phyloP scores from a whole-genome alignment of 2,797 vertebrate genomes.

The Coluber constrictor region DNA sequence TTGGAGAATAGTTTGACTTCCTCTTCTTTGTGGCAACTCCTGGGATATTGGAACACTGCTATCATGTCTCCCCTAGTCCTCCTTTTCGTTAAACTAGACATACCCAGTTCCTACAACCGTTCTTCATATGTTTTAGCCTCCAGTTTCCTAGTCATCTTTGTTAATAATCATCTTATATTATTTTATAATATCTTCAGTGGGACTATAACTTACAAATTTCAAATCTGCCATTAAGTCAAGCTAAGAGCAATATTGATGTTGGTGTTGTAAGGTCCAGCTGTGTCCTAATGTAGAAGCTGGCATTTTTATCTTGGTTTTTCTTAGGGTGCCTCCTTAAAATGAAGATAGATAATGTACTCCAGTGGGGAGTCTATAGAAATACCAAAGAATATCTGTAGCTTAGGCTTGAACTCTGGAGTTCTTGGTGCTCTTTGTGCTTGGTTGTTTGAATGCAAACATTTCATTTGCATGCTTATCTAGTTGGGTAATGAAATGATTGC shows the following conservation, averaged over 20 bases:
- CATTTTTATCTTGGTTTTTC: constrained; percentile 3
- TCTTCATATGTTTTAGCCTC: too few relatives aligned
- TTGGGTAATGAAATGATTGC: neutral
- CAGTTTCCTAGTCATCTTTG: too few relatives aligned
- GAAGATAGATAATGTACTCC: neutral
- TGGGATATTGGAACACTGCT: too few relatives aligned
- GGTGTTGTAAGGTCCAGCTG: neutral
- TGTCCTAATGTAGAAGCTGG: neutral
- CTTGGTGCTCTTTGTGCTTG: neutral
- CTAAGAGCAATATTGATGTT: neutral
- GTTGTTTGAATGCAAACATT: neutral
- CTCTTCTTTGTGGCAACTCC: too few relatives aligned
- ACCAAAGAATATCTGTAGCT: neutral
- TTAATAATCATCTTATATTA: too few relatives aligned
- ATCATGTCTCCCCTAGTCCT: too few relatives aligned
- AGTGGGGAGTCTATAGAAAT: neutral
- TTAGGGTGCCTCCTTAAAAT: neutral
- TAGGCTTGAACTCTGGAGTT: neutral
- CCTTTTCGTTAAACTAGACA: too few relatives aligned
- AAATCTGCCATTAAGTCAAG: neutral
- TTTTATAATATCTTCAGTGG: neutral
- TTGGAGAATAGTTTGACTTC: too few relatives aligned
- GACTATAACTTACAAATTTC: neutral
- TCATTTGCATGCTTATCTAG: neutral
- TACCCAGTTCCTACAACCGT: too few relatives aligned